Evolutionary conservation across 2,888 invertebrate genomes (phyloP).

Genomic region (Yponomeuta plumbellus): DNA sequence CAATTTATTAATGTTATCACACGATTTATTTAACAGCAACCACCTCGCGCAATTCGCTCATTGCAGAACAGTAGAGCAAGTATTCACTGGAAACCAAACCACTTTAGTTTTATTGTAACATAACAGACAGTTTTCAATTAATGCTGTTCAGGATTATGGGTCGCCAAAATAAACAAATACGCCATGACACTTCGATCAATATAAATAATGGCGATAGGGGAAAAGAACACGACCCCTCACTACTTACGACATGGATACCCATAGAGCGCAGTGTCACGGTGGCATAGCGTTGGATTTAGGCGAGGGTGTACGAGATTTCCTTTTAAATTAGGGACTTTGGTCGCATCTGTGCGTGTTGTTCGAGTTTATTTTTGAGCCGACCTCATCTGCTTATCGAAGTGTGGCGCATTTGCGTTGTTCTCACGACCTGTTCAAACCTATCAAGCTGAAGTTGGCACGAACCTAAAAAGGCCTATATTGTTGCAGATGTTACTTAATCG

Average conservation of each 20-base stretch:
- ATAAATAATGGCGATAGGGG: slow-evolving; percentile 48
- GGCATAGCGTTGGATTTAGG: slow-evolving; percentile 44
- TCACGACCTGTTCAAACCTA: too few species aligned
- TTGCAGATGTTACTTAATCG: too few species aligned
- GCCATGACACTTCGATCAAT: slow-evolving; percentile 50
- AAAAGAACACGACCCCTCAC: slow-evolving; percentile 47
- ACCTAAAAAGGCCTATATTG: too few species aligned
- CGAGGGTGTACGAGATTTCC: not conserved
- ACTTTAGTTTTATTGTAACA: not conserved
- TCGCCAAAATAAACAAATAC: slow-evolving; percentile 35
- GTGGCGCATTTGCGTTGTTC: not conserved
- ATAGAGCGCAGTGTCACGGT: slow-evolving; percentile 38
- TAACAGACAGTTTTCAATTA: not conserved
- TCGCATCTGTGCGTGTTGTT: slow-evolving; percentile 10
- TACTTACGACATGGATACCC: slow-evolving; percentile 61
- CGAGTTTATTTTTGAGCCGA: slow-evolving; percentile 5
- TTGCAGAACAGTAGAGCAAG: not conserved
- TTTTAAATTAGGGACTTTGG: slow-evolving; percentile 7
- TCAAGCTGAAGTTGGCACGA: too few species aligned
- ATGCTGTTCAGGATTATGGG: slow-evolving; percentile 24
- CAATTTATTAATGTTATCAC: not conserved
- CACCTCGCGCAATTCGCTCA: not conserved
- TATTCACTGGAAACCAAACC: not conserved
- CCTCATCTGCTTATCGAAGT: slow-evolving; percentile 5
- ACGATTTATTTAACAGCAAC: not conserved